Percentiles rank a stretch among this genome's conserved stretches.
Evolutionary conservation across 1,140 invertebrate genomes (phyloP).

Genomic region (Phthorimaea operculella): DNA sequence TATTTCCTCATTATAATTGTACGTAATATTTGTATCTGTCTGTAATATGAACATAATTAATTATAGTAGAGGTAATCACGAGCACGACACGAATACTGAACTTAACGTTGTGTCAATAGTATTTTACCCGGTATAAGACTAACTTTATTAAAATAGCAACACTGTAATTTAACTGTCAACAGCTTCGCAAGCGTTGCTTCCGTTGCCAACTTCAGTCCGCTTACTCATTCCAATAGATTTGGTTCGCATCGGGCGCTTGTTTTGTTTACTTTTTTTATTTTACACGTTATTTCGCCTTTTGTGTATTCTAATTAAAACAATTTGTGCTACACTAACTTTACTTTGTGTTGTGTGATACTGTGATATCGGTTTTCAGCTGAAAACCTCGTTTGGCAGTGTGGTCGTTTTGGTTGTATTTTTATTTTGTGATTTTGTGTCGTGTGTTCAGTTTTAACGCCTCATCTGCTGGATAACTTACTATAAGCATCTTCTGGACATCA

Average conservation of each 20-base stretch:
- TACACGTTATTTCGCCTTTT: neutral
- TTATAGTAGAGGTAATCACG: too few relatives aligned
- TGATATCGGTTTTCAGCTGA: neutral
- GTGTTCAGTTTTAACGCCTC: neutral
- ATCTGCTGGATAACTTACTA: neutral
- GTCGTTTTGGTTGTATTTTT: neutral
- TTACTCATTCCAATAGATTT: conserved; percentile 3
- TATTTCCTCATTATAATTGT: too few relatives aligned
- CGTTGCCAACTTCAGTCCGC: neutral
- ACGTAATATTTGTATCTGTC: too few relatives aligned
- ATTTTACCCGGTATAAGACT: too few relatives aligned
- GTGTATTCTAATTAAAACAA: conserved; percentile 1
- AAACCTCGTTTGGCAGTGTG: neutral
- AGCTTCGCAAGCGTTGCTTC: neutral
- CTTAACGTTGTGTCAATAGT: too few relatives aligned
- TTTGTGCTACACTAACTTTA: neutral
- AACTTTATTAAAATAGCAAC: neutral
- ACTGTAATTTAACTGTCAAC: neutral
- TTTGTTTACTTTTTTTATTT: conserved; percentile 10
- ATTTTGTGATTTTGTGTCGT: neutral
- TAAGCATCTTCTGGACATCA: neutral
- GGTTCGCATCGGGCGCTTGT: neutral
- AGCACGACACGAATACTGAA: too few relatives aligned
- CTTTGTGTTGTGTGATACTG: conserved; percentile 5
- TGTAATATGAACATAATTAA: too few relatives aligned